A percentile compares a stretch with the other conserved stretches of the same genome.
Evolutionary conservation across 1,140 invertebrate genomes (phyloP).

Genomic region (Calephelis virginiensis): DNA sequence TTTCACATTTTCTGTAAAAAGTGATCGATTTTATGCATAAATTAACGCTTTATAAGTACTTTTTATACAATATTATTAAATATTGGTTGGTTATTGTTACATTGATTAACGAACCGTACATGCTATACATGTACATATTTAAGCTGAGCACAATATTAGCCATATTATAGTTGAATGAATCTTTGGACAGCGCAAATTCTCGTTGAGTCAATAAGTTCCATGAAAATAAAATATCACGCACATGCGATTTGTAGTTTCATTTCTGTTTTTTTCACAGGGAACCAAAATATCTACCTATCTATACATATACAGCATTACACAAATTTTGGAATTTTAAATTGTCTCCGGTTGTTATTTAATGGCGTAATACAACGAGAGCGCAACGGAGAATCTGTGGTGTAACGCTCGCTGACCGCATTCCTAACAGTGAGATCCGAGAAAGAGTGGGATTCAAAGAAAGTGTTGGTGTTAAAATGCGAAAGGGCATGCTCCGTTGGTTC

Average conservation of each 20-base stretch:
- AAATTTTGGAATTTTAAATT: too few relatives aligned
- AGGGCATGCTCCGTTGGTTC: too few relatives aligned
- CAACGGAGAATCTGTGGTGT: too few relatives aligned
- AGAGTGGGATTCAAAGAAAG: too few relatives aligned
- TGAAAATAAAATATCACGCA: slow-evolving; percentile 73
- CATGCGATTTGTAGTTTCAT: slow-evolving; percentile 67
- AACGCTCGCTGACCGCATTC: too few relatives aligned
- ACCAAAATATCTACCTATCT: too few relatives aligned
- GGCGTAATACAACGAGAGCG: too few relatives aligned
- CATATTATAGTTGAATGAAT: slow-evolving; percentile 64
- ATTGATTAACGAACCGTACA: slow-evolving; percentile 43
- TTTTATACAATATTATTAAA: slow-evolving; percentile 58
- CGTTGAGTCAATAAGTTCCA: slow-evolving; percentile 62
- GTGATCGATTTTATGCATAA: slow-evolving; percentile 31
- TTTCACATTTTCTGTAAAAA: slow-evolving; percentile 26
- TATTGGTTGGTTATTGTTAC: slow-evolving; percentile 60
- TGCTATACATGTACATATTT: slow-evolving; percentile 57
- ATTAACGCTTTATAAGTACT: slow-evolving; percentile 56
- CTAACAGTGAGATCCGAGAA: too few relatives aligned
- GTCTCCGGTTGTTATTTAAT: too few relatives aligned
- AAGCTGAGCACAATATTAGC: slow-evolving; percentile 67
- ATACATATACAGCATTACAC: too few relatives aligned
- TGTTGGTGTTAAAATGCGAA: too few relatives aligned
- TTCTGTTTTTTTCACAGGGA: slow-evolving; percentile 32
- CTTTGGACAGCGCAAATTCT: slow-evolving; percentile 64